Evolutionary conservation across 1,140 invertebrate genomes (phyloP).

Genomic region (Andricus grossulariae): DNA sequence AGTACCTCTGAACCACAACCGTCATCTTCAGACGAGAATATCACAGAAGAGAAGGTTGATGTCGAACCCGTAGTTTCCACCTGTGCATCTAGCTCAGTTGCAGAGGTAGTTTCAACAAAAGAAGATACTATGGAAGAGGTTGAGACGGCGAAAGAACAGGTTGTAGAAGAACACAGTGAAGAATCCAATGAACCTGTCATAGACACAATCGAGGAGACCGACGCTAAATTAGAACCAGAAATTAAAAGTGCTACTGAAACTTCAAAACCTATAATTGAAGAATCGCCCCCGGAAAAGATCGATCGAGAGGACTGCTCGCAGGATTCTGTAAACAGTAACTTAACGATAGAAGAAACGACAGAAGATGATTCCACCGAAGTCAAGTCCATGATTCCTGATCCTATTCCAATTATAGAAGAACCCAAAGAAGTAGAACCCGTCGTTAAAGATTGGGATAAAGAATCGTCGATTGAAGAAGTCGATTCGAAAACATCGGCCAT

Average conservation of each 20-base stretch:
- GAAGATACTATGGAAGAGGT: conserved; percentile 11
- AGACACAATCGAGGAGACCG: conserved; percentile 23
- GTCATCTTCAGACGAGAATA: conserved; percentile 4
- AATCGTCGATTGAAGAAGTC: conserved; percentile 26
- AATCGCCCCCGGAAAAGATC: conserved; percentile 43
- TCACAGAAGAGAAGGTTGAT: neutral
- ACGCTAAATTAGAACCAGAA: conserved; percentile 33
- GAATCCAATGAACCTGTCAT: conserved; percentile 2
- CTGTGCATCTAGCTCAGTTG: neutral
- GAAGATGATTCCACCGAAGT: conserved; percentile 52
- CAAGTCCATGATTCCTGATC: conserved; percentile 60
- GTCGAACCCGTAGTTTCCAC: neutral
- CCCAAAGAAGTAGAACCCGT: conserved; percentile 59
- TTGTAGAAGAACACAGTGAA: conserved; percentile 32
- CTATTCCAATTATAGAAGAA: conserved; percentile 66
- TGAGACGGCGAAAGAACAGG: conserved; percentile 27
- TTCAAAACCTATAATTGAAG: conserved; percentile 45
- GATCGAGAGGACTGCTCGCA: conserved; percentile 25
- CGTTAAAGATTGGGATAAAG: conserved; percentile 46
- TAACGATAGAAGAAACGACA: conserved; percentile 64
- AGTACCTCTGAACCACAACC: neutral
- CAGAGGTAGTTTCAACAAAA: neutral
- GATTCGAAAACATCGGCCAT: neutral
- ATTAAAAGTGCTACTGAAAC: conserved; percentile 34
- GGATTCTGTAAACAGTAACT: conserved; percentile 33